These are phyloP conservation scores for Agrenia bidenticulata DNA, from an alignment of 2,888 invertebrate species.

Conservation along the genomic window DNA sequence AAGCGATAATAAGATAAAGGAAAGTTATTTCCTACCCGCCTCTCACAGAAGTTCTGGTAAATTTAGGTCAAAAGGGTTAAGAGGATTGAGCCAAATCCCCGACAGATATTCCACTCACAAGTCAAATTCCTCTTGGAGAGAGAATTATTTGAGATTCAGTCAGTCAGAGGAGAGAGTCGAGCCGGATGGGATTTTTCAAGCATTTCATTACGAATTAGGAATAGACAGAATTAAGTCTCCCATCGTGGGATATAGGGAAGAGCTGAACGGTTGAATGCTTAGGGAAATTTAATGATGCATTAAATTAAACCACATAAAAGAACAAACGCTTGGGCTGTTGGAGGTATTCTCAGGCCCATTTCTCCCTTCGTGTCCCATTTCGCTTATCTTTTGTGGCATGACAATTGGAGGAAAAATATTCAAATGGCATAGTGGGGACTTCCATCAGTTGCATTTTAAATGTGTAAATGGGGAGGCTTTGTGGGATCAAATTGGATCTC, in stretches of 20 bases:
- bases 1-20: no score
- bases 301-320: constrained; percentile 28
- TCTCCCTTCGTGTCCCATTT: background rate
- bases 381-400: background rate
- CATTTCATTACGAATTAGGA: constrained; percentile 7
- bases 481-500: no score
- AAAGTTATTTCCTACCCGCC: no score
- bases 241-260: background rate
- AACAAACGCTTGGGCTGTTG: background rate
- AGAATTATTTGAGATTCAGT: background rate
- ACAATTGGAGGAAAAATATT: no score
- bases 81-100: constrained; percentile 5
- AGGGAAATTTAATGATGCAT: constrained; percentile 33
- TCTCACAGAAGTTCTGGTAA: background rate
- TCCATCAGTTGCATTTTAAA: no score
- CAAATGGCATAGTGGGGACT: no score
- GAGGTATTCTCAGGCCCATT: background rate
- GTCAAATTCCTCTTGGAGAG: no score
- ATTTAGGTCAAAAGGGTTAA: constrained; percentile 2
- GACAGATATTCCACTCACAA: no score
- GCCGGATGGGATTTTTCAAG: background rate
- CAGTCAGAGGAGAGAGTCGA: background rate
- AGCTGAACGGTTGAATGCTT: constrained; percentile 12
- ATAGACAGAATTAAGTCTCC: constrained; percentile 7
- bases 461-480: no score